Evolutionary conservation across 2,113 vertebrate genomes (phyloP).

Genomic region (Cebus imitator): DNA sequence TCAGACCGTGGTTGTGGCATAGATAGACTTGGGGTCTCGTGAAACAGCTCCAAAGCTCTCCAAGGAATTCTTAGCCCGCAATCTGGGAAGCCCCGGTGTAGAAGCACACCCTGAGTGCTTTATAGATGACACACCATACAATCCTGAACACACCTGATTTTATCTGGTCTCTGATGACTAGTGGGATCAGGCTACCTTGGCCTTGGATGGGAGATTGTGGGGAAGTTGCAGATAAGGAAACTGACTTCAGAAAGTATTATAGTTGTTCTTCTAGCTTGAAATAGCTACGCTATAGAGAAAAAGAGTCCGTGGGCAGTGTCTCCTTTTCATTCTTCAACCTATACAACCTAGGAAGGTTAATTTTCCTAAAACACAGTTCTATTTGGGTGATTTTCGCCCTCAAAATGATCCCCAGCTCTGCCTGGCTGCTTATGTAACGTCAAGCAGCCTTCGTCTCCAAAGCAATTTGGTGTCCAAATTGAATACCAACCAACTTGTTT

Average conservation of each 20-base stretch:
- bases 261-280: not conserved
- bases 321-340: not conserved
- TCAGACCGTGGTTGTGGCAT: not conserved
- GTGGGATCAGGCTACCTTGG: not conserved
- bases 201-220: not conserved
- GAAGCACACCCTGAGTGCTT: not conserved
- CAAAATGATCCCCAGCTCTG: not conserved
- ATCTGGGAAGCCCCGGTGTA: not conserved
- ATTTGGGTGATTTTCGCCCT: not conserved
- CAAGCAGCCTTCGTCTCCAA: not conserved
- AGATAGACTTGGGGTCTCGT: not conserved
- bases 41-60: not conserved
- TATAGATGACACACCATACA: accelerated
- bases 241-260: not conserved
- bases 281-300: not conserved
- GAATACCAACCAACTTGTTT: not conserved
- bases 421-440: not conserved
- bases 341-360: not conserved
- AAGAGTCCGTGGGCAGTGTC: not conserved
- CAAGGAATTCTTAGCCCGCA: not conserved
- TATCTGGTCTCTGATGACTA: not conserved
- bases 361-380: not conserved
- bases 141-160: not conserved
- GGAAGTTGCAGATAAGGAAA: not conserved
- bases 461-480: not conserved